Evolutionary conservation across 2,113 vertebrate genomes (phyloP).

Genomic region (Mus pahari): DNA sequence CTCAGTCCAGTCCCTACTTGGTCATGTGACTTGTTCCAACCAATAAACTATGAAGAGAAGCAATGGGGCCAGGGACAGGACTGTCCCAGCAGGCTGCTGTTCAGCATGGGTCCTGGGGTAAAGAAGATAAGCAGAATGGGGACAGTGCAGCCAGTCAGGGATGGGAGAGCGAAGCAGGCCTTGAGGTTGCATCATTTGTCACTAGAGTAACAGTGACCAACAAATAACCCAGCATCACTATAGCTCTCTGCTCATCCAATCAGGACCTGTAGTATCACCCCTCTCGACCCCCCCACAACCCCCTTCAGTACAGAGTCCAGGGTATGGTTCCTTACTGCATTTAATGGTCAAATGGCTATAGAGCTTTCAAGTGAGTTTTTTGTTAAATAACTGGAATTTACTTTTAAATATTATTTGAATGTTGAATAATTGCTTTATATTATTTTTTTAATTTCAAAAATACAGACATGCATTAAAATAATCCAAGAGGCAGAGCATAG

Average conservation of each 20-base stretch:
- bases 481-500: not conserved
- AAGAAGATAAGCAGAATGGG: not conserved
- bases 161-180: not conserved
- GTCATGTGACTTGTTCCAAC: conserved; percentile 10
- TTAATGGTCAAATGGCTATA: not conserved
- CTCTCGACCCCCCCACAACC: too few relatives aligned
- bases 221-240: not conserved
- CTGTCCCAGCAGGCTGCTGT: not conserved
- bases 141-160: not conserved
- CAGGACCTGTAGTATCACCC: not conserved
- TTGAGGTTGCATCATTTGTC: not conserved
- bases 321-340: not conserved
- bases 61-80: not conserved
- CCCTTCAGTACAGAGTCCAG: not conserved
- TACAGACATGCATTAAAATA: not conserved
- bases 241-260: not conserved
- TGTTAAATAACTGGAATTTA: not conserved
- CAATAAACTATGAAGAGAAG: not conserved
- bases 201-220: not conserved
- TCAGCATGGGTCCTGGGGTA: not conserved
- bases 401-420: not conserved
- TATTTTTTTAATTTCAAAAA: not conserved
- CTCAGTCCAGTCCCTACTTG: not conserved
- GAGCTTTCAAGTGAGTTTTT: not conserved
- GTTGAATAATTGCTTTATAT: not conserved